phyloP scores from a whole-genome alignment of 2,888 invertebrate genomes.

The Plusia festucae region DNA sequence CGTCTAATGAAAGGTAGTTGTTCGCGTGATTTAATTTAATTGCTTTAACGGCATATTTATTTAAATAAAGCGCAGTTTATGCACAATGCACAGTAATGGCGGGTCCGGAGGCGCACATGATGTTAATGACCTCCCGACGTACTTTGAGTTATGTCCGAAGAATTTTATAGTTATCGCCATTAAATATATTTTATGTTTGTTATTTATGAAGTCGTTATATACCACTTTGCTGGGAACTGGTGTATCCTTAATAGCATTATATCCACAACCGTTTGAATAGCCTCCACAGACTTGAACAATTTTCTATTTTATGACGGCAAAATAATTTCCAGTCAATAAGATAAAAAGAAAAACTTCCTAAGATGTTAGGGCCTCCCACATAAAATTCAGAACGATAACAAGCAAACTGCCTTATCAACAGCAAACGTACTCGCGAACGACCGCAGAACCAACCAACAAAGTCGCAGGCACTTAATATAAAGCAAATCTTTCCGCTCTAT shows the following conservation, averaged over 20 bases:
- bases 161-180: conserved; percentile 18
- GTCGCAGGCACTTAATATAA: conserved; percentile 42
- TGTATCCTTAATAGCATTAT: neutral
- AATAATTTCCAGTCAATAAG: neutral
- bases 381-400: neutral
- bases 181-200: conserved; percentile 13
- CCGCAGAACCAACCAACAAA: conserved; percentile 32
- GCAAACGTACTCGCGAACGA: conserved; percentile 25
- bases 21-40: conserved; percentile 60
- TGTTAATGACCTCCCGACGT: conserved; percentile 44
- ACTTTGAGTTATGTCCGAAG: conserved; percentile 17
- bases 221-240: neutral
- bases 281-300: neutral
- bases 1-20: conserved; percentile 38
- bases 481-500: conserved; percentile 44
- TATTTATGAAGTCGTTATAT: conserved; percentile 10
- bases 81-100: conserved; percentile 38
- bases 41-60: conserved; percentile 64
- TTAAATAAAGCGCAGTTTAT: conserved; percentile 59
- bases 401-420: neutral
- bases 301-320: neutral
- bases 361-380: neutral
- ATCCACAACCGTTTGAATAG: neutral
- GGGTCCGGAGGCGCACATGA: conserved; percentile 22
- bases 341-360: neutral